phyloP scores from a whole-genome alignment of 2,888 invertebrate species.

The Cinara cedri region DNA sequence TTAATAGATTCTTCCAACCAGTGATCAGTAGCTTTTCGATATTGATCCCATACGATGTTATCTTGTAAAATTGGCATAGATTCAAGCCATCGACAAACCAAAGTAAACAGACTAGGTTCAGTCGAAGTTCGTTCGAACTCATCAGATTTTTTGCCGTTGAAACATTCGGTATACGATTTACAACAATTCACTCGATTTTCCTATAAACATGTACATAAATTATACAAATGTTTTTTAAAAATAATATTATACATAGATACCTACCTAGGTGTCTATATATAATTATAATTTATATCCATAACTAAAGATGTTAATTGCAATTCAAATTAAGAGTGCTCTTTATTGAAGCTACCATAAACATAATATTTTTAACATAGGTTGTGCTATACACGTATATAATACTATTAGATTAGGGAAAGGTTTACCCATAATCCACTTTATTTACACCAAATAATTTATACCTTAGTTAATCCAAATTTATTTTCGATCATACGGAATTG shows the following conservation, averaged over 20 bases:
- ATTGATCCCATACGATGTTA: constrained; percentile 32
- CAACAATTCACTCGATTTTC: constrained; percentile 92
- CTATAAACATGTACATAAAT: constrained; percentile 62
- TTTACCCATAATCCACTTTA: neutral
- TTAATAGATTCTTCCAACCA: constrained; percentile 67
- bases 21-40: constrained; percentile 27
- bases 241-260: no score
- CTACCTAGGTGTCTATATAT: neutral
- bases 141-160: constrained; percentile 73
- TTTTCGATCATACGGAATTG: constrained; percentile 97
- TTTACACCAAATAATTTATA: constrained; percentile 59
- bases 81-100: constrained; percentile 93
- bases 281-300: neutral
- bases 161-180: constrained; percentile 86
- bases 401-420: no score
- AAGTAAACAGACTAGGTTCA: constrained; percentile 82
- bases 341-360: no score
- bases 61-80: constrained; percentile 73
- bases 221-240: neutral
- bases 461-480: constrained; percentile 73
- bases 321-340: no score
- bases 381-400: neutral
- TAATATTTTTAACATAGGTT: no score
- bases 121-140: constrained; percentile 74
- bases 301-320: no score